These are phyloP conservation scores for Cyprinodon diabolis DNA, from an alignment of 2,797 vertebrate species.

Conservation along the genomic window DNA sequence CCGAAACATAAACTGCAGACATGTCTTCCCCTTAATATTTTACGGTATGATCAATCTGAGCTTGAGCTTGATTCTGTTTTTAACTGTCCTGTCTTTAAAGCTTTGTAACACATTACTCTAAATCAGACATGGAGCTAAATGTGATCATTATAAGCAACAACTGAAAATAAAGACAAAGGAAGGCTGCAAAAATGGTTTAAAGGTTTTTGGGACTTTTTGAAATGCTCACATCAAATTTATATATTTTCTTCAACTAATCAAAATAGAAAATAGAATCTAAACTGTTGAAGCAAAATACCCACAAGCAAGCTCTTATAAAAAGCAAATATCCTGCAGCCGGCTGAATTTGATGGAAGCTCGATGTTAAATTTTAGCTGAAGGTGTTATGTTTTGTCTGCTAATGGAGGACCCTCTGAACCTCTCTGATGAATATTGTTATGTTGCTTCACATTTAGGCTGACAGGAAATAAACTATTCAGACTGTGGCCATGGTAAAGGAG, in stretches of 20 bases:
- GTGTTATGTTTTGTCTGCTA: slow-evolving; percentile 2
- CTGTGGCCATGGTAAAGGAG: slow-evolving; percentile 13
- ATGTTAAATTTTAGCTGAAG: slow-evolving; percentile 10
- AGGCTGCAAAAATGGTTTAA: not conserved
- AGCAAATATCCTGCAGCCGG: not conserved
- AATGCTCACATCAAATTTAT: not conserved
- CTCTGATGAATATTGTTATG: slow-evolving; percentile 22
- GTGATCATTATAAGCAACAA: too few species aligned
- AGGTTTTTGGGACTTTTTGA: not conserved
- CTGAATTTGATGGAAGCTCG: not conserved
- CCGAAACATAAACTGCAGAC: not conserved
- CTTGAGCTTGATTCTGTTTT: too few species aligned
- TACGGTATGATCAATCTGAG: not conserved
- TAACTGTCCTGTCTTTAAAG: too few species aligned
- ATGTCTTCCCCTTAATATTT: not conserved
- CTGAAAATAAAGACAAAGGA: not conserved
- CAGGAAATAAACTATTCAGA: slow-evolving; percentile 21
- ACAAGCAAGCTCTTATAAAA: not conserved
- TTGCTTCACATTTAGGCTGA: slow-evolving; percentile 25
- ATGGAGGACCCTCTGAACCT: slow-evolving; percentile 14
- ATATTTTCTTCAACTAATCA: not conserved
- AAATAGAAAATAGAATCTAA: not conserved
- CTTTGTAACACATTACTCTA: too few species aligned
- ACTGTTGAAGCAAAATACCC: not conserved
- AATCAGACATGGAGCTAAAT: too few species aligned